Evolutionary conservation across 2,888 invertebrate species (phyloP), one percentile per base, ranked within the genome.

Genomic region (Amiota communis): DNA sequence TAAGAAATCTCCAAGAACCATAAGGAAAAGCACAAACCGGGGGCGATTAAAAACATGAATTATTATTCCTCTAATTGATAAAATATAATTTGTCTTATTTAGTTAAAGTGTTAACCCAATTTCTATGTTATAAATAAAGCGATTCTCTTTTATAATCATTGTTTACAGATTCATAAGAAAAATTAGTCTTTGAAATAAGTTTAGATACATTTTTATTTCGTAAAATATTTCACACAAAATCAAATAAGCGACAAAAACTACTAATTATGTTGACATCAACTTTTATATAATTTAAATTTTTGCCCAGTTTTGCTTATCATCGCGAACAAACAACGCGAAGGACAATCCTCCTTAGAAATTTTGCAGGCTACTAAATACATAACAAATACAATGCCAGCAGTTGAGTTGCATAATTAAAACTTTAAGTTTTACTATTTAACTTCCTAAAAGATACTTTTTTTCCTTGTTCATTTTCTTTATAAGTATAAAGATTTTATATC

Each of bases 401-500:
- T 74, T 85, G 84, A 83, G 82, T 74, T 85, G 84, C 84, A 86
- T 82, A 85, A 86, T 86, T 84, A 86, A 85, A 84, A 86, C 82
- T 84, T 86, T 82, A 78, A 80, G 79, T 85, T 84, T 77, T 76
- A 74, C 79, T 84, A 78, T 86, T 86, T 86, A 82, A 85, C 77
- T 86, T 85, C 79, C 76, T 77, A 70, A 48, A 68, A 68, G 51
- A 68, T 68, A 23, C 53, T 63, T n/a, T n/a, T 53, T n/a, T 53
- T 53, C 6, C 12, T 53, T 53, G 12, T 53, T 53, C 12, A n/a
- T 53, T 53, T 12, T 53, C n/a, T 53, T 53, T n/a, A n/a, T 53
- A 53, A 1, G 23, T 23, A 23, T 23, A 23, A 1, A 23, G 23
- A 23, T 23, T 23, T 23, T 23, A n/a, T 23, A 23, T 23, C 23